phyloP scores from a whole-genome alignment of 2,888 invertebrate genomes.

The Nemoura dubitans region DNA sequence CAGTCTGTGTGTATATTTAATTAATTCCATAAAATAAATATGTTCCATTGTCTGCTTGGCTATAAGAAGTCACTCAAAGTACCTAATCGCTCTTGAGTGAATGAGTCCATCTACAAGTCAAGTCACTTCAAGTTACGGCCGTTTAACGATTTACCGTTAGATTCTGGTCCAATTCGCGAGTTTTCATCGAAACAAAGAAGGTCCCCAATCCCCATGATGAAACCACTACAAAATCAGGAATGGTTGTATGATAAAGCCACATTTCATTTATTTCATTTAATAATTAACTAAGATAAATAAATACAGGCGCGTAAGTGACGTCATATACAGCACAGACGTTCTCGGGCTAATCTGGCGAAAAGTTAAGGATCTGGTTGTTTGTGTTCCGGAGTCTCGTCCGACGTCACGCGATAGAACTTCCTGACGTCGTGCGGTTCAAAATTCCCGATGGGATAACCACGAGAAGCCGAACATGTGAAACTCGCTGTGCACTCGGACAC shows the following conservation, averaged over 20 bases:
- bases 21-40: not conserved
- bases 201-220: too few species aligned
- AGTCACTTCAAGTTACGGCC: not conserved
- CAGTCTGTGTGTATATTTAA: not conserved
- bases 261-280: not conserved
- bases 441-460: constrained; percentile 31
- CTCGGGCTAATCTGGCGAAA: constrained; percentile 1
- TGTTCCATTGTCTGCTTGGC: not conserved
- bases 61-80: not conserved
- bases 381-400: not conserved
- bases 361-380: constrained; percentile 8
- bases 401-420: constrained; percentile 2
- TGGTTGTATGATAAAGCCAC: too few species aligned
- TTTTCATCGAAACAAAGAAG: not conserved
- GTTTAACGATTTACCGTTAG: not conserved
- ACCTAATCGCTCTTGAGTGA: constrained; percentile 8
- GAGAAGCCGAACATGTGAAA: constrained; percentile 13
- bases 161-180: not conserved
- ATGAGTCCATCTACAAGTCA: constrained; percentile 15
- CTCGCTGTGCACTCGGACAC: constrained; percentile 25
- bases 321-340: not conserved
- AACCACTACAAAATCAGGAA: too few species aligned
- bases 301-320: not conserved
- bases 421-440: constrained; percentile 8
- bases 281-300: not conserved